These are phyloP conservation scores for Chrysogorgia sp. DNA, from an alignment of 92 coral and sea anemone genomes.

Conservation along the genomic window DNA sequence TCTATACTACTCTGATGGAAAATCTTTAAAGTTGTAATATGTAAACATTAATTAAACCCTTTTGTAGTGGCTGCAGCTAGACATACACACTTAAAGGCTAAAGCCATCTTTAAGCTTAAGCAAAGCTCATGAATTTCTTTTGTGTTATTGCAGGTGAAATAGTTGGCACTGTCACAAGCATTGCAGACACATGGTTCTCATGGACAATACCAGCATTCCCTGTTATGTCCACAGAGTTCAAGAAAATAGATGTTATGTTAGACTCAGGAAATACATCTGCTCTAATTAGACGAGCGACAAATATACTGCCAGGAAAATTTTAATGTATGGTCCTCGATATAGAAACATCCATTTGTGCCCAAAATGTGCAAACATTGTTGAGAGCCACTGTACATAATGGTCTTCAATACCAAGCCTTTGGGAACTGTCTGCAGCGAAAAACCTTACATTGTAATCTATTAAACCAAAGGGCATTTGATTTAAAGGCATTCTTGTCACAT, in stretches of 20 bases:
- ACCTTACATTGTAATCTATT: constrained; percentile 63
- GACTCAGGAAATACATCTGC: constrained; percentile 13
- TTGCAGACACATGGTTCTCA: constrained; percentile 9
- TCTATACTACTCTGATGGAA: too few species aligned
- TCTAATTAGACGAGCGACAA: constrained; percentile 19
- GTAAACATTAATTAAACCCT: not conserved
- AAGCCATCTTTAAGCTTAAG: too few species aligned
- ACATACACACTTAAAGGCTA: too few species aligned
- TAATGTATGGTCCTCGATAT: constrained; percentile 61
- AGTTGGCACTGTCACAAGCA: not conserved
- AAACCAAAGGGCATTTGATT: constrained; percentile 65
- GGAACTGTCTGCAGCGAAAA: constrained; percentile 46
- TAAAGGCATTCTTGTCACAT: constrained; percentile 41
- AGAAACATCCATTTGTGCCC: constrained; percentile 62
- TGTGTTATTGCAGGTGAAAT: not conserved
- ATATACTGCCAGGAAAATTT: too few species aligned
- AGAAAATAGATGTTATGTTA: constrained; percentile 22
- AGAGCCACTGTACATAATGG: constrained; percentile 59
- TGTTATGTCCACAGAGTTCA: constrained; percentile 52
- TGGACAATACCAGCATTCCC: constrained; percentile 68
- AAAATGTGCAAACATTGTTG: constrained; percentile 73
- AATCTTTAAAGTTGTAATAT: too few species aligned
- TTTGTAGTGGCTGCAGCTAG: not conserved
- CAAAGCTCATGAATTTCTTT: too few species aligned
- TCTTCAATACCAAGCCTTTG: constrained; percentile 64